Evolutionary conservation across 2,113 vertebrate species (phyloP), one percentile per base, ranked within the genome.

Genomic region (Odocoileus hemionus): DNA sequence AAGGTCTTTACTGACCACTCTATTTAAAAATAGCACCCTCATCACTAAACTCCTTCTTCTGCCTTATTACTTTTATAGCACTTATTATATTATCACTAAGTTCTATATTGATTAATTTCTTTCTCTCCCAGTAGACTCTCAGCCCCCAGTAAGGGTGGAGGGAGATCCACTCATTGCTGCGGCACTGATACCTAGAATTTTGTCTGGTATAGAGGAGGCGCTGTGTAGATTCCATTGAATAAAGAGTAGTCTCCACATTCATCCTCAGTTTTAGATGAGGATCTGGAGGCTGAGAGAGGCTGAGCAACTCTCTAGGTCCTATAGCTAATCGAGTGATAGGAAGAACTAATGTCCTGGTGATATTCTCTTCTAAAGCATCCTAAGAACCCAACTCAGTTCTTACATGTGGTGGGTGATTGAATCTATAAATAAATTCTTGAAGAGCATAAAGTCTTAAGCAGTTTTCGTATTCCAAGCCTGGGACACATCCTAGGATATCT

Each of bases 191-290:
- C 36, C 36, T 61, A 25, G 74, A 87, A 33, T 7, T 6, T 19
- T 6, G 8, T 45, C 50, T 86, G 82, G n/a, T 36, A 14, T 5
- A 30, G n/a, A 74, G 76, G 23, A 43, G 39, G 25, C 0, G 0
- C 39, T 79, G 39, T 33, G 12, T 30, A 14, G 39, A 33, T 50
- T 39, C 83, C 30, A 9, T 1, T 36, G 70, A 60, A 12, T 30
- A 12, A 60, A 39, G 13, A 26, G 50, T 11, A 60, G 87, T 2
- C 47, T 82, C 21, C 4, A 26, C 1, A 43, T n/a, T 70, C 82
- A 30, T 26, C n/a, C 13, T 91, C 33, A 25, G 82, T 36, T 52
- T 84, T 26, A 15, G 47, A 50, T 55, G 55, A 91, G 1, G 12
- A 43, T 30, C 54, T 52, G 57, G 76, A 64, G 55, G 8, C 89